Conservation (phyloP, 2,888 invertebrate genomes). For the Athalia cordata region DNA sequence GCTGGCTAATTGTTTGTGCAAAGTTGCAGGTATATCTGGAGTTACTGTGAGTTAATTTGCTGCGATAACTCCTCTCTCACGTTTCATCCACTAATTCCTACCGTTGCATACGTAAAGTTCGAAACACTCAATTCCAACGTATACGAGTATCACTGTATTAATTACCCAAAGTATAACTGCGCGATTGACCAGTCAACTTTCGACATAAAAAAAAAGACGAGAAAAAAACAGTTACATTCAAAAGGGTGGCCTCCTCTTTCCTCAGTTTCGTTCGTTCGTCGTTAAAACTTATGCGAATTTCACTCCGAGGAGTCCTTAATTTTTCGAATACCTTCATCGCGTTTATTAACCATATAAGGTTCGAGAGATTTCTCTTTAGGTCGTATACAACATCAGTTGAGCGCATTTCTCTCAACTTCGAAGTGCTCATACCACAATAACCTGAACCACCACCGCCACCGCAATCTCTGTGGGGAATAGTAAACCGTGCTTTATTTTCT, state of each 20-base stretch:
- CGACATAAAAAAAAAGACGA: too few species aligned
- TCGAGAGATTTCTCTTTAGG: too few species aligned
- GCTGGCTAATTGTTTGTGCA: constrained; percentile 29
- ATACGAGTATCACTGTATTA: neutral
- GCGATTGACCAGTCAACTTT: constrained; percentile 1
- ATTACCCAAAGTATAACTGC: constrained; percentile 6
- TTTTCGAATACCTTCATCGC: too few species aligned
- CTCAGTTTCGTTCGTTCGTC: too few species aligned
- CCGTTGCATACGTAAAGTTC: neutral
- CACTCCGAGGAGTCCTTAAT: too few species aligned
- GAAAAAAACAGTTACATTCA: too few species aligned
- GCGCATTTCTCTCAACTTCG: constrained; percentile 2
- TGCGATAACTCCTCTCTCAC: constrained; percentile 24
- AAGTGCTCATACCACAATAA: neutral
- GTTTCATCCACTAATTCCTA: neutral
- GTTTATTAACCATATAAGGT: too few species aligned
- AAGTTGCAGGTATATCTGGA: constrained; percentile 19
- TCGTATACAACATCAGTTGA: too few species aligned
- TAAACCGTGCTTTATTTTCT: constrained; percentile 17
- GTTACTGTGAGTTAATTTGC: constrained; percentile 41
- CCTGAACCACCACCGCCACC: neutral
- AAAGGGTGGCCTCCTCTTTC: too few species aligned
- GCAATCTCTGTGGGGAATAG: constrained; percentile 25
- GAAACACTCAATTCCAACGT: constrained; percentile 25
- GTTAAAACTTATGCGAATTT: too few species aligned